A percentile compares a stretch with the other conserved stretches of the same genome.
Conservation (phyloP, 92 coral and sea anemone species). For the Paramuricea clavata region DNA sequence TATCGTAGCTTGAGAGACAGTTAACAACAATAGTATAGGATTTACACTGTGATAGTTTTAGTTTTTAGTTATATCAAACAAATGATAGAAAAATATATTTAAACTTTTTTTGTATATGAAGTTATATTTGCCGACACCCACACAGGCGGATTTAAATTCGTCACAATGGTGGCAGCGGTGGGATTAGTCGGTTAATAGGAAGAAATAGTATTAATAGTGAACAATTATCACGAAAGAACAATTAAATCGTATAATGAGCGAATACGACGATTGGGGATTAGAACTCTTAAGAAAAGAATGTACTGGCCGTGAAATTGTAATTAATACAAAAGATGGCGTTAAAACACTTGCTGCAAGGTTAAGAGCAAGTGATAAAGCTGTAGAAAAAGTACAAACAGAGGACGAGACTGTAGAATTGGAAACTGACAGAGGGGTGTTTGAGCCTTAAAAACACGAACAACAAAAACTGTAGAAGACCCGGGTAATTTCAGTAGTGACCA, state of each 20-base stretch:
- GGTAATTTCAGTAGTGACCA: not conserved
- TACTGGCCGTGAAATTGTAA: not conserved
- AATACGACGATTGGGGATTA: constrained; percentile 8
- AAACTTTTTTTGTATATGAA: not conserved
- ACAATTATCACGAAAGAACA: not conserved
- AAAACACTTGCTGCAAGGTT: constrained; percentile 12
- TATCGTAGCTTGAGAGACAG: too few species aligned
- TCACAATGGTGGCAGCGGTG: constrained; percentile 45
- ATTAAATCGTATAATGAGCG: not conserved
- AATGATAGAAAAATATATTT: not conserved
- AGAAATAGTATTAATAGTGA: not conserved
- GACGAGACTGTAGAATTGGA: not conserved
- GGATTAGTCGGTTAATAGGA: not conserved
- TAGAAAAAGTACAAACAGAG: not conserved
- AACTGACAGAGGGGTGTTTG: not conserved
- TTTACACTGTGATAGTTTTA: too few species aligned
- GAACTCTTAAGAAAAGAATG: not conserved
- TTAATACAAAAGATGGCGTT: constrained; percentile 8
- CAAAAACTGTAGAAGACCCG: constrained; percentile 3
- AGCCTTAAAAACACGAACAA: not conserved
- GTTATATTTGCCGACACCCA: not conserved
- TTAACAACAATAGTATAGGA: too few species aligned
- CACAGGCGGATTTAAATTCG: constrained; percentile 3
- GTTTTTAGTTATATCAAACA: too few species aligned
- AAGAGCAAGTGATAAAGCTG: not conserved